phyloP scores from a whole-genome alignment of 2,797 vertebrate genomes.

The Siniperca obscura region DNA sequence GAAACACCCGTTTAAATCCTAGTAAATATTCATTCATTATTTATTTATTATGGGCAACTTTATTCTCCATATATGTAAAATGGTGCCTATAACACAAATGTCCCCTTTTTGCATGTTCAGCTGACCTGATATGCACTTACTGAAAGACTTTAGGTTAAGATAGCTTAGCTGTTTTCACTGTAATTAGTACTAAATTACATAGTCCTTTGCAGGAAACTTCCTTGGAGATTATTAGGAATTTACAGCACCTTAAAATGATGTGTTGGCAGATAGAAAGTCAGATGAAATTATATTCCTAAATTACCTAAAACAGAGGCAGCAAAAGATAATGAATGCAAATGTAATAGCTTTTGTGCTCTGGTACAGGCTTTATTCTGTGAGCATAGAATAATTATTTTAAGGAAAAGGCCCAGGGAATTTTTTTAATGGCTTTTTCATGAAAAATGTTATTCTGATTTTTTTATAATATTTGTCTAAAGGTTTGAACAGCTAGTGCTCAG shows the following conservation, averaged over 20 bases:
- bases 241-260: too few relatives aligned
- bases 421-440: too few relatives aligned
- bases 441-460: too few relatives aligned
- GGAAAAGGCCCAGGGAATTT: too few relatives aligned
- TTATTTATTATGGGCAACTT: background rate
- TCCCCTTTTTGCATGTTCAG: background rate
- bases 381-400: background rate
- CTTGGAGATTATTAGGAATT: background rate
- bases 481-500: background rate
- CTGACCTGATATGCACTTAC: background rate
- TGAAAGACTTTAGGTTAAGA: background rate
- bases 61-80: background rate
- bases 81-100: background rate
- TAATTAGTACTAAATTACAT: background rate
- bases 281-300: too few relatives aligned
- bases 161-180: background rate
- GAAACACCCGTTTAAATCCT: background rate
- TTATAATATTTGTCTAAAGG: too few relatives aligned
- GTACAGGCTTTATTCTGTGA: background rate
- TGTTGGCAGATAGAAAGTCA: too few relatives aligned
- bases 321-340: background rate
- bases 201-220: background rate
- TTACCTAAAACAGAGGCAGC: background rate
- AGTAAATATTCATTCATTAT: background rate
- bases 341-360: background rate